phyloP scores from a whole-genome alignment of 2,797 vertebrate genomes.

The Bothrops alternatus region DNA sequence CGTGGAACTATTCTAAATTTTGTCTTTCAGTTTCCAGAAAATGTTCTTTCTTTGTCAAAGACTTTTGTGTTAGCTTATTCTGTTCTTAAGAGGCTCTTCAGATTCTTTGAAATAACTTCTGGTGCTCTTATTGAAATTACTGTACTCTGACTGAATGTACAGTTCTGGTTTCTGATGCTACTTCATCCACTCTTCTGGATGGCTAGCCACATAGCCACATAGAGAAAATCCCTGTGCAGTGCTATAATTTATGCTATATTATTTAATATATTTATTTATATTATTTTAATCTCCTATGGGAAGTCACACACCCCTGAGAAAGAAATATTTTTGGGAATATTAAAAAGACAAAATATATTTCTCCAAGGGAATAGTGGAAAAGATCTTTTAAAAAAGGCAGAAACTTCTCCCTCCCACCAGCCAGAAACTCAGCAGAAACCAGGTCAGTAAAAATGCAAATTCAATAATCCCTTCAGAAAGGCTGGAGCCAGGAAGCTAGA shows the following conservation, averaged over 20 bases:
- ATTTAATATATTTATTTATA: not conserved
- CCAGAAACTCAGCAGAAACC: too few species aligned
- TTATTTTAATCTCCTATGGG: not conserved
- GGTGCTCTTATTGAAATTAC: not conserved
- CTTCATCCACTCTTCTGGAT: not conserved
- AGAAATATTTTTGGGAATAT: too few species aligned
- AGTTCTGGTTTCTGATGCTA: not conserved
- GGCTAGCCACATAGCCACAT: not conserved
- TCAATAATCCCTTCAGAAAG: too few species aligned
- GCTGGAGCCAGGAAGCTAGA: too few species aligned
- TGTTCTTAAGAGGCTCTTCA: not conserved
- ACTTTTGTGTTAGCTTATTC: not conserved
- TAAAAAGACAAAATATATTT: too few species aligned
- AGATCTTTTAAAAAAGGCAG: too few species aligned
- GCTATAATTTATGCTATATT: not conserved
- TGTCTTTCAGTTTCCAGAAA: not conserved
- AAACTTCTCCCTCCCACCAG: too few species aligned
- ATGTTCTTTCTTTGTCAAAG: not conserved
- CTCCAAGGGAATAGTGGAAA: too few species aligned
- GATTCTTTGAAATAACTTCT: not conserved
- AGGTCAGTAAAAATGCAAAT: too few species aligned
- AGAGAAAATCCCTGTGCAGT: not conserved
- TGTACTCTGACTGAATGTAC: not conserved
- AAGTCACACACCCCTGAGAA: too few species aligned
- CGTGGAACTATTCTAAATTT: not conserved